Conservation (phyloP, 2,888 invertebrate species). For the Neoitamus cyanurus region DNA sequence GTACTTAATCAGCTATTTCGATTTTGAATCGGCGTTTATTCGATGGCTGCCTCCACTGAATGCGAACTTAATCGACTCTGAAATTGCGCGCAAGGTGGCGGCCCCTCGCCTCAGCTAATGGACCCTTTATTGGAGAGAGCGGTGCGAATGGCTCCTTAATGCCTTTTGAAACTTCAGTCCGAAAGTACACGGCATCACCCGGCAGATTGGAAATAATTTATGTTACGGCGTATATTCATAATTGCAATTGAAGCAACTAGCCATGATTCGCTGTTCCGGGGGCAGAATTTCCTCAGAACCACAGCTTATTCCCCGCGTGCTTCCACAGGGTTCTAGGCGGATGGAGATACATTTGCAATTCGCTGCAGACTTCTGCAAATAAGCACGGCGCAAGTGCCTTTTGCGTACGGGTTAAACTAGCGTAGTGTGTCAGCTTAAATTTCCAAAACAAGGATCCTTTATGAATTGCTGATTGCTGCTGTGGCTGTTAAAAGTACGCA, state of each 20-base stretch:
- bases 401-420: not conserved
- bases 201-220: not conserved
- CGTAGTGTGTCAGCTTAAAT: not conserved
- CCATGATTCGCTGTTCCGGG: not conserved
- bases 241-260: not conserved
- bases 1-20: not conserved
- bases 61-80: not conserved
- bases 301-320: not conserved
- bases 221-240: not conserved
- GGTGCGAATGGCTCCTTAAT: not conserved
- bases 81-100: not conserved
- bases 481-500: not conserved
- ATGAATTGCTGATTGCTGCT: not conserved
- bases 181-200: not conserved
- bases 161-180: not conserved
- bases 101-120: not conserved
- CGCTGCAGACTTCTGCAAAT: not conserved
- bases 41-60: not conserved
- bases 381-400: not conserved
- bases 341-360: not conserved
- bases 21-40: not conserved
- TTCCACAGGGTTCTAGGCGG: not conserved
- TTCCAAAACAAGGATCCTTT: not conserved
- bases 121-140: not conserved
- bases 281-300: not conserved